phyloP scores from a whole-genome alignment of 1,140 invertebrate genomes.

The Bemisia tabaci region DNA sequence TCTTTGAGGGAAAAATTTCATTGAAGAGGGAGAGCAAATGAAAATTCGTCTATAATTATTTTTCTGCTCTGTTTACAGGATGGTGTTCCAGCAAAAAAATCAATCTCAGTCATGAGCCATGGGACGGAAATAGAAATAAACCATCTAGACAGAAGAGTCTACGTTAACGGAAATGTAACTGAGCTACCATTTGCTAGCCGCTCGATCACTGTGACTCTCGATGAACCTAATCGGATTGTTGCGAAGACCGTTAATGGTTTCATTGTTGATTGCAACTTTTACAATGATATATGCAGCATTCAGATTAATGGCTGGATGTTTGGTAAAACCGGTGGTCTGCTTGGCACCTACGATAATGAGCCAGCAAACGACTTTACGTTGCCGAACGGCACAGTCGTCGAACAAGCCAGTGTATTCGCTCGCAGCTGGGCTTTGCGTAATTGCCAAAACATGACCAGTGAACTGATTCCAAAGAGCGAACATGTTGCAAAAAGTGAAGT shows the following conservation, averaged over 20 bases:
- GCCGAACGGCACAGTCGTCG: neutral
- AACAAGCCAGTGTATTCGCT: neutral
- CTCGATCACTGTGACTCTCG: neutral
- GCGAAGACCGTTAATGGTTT: slow-evolving; percentile 32
- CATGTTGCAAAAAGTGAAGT: too few species aligned
- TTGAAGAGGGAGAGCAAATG: too few species aligned
- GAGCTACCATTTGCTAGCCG: neutral
- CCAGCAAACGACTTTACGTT: slow-evolving; percentile 51
- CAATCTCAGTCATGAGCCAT: neutral
- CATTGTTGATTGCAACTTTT: slow-evolving; percentile 44
- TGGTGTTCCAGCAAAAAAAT: neutral
- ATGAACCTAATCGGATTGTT: neutral
- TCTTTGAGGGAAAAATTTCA: too few species aligned
- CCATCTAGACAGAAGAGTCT: neutral
- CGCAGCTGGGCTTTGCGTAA: neutral
- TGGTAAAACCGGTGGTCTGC: slow-evolving; percentile 67
- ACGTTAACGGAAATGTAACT: neutral
- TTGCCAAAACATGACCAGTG: too few species aligned
- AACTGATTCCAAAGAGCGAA: too few species aligned
- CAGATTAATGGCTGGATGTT: slow-evolving; percentile 56
- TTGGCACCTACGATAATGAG: slow-evolving; percentile 83
- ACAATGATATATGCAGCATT: slow-evolving; percentile 35
- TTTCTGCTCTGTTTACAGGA: neutral
- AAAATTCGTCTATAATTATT: too few species aligned
- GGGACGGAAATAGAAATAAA: neutral